Evolutionary conservation across 2,888 invertebrate genomes (phyloP), one percentile per base, ranked within the genome.

Genomic region (Ctena decussata): DNA sequence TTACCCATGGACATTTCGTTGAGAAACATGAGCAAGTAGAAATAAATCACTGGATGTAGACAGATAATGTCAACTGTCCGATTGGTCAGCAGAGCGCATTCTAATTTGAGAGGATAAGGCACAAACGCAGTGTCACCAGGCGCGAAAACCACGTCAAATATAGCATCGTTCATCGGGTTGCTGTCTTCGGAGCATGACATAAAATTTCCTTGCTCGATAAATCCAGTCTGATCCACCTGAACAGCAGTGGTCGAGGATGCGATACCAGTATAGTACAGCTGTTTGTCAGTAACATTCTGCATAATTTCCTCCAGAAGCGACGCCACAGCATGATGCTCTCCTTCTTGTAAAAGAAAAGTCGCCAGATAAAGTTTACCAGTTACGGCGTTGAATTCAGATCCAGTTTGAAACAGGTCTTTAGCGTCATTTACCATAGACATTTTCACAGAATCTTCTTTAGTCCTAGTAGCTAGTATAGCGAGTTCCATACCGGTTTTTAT

Each of bases 31-130:
- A 82, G 35, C 30, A 46, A 32, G 30, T 77, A 60, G 11, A 76
- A 76, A 39, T 82, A 82, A 8, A 82, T 72, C 32, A 69, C 49
- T 18, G 82, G 82, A 41, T 77, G 82, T 21, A 77, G 32, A 12
- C 72, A 37, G 15, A 82, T 27, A 35, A 35, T 44, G 15, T 37
- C 1, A 0, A 72, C 65, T 11, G 30, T 24, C 8, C 49, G 27
- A 12, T 46, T 21, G 12, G 60, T 15, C 5, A 46, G 21, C 35
- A 79, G 2, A 0, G 82, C 82, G 44, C 82, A 82, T 72, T 77
- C 82, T 60, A 60, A 77, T 30, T 77, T 46, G 5, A 82, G 1
- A 15, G 82, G 72, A 30, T 71, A 72, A 30, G 82, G 77, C 18
- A 82, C 77, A 44, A 49, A 46, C 32, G 35, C 5, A 8, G 35